These are phyloP conservation scores for Cyprinella venusta DNA, from an alignment of 2,797 vertebrate species.

Conservation along the genomic window DNA sequence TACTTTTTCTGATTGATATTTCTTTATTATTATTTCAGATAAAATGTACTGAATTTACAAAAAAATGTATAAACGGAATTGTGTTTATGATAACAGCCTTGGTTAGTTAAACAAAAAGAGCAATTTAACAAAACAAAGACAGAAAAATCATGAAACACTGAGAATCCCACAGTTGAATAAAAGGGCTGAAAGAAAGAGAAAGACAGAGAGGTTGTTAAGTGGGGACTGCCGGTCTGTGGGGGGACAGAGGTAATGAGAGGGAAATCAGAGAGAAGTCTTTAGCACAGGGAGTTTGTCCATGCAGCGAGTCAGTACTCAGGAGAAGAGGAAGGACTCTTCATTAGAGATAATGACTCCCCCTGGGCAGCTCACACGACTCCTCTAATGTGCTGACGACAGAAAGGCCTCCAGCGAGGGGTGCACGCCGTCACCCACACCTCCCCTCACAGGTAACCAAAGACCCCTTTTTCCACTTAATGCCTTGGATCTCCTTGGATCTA, in stretches of 20 bases:
- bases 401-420: constrained; percentile 26
- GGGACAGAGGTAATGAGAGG: constrained; percentile 48
- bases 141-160: not conserved
- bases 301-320: constrained; percentile 45
- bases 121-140: not conserved
- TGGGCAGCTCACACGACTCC: constrained; percentile 48
- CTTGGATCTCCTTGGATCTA: not conserved
- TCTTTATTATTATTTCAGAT: not conserved
- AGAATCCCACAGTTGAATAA: constrained; percentile 17
- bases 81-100: not conserved
- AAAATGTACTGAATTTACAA: not conserved
- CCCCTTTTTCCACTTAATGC: constrained; percentile 20
- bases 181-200: not conserved
- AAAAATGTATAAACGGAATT: not conserved
- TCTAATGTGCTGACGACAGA: constrained; percentile 56
- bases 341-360: constrained; percentile 72
- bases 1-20: not conserved
- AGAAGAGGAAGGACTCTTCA: constrained; percentile 67
- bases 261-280: constrained; percentile 47
- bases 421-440: constrained; percentile 24
- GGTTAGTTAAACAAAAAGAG: not conserved
- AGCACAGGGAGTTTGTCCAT: constrained; percentile 49
- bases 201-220: constrained; percentile 29
- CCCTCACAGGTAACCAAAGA: constrained; percentile 41
- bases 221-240: constrained; percentile 26